A percentile compares a stretch with the other conserved stretches of the same genome.
Conservation (phyloP, 2,797 vertebrate species). For the Tapera naevia region DNA sequence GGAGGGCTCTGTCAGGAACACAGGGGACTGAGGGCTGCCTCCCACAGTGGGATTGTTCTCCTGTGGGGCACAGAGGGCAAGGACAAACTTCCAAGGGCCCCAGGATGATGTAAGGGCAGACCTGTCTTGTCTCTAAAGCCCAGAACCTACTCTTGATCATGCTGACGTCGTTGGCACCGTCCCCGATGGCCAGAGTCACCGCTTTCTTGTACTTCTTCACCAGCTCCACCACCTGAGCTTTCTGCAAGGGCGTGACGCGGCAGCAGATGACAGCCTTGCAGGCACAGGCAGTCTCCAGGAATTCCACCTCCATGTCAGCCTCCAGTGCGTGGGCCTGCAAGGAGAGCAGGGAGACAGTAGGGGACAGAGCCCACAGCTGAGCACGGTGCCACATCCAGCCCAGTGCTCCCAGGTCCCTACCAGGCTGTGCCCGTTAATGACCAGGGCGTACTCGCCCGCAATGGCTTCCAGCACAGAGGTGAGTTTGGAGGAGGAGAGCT, state of each 20-base stretch:
- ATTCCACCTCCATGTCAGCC: slow-evolving; percentile 92
- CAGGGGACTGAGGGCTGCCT: background rate
- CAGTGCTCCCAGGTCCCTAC: slow-evolving; percentile 64
- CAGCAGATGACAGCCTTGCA: slow-evolving; percentile 95
- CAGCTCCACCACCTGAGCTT: slow-evolving; percentile 94
- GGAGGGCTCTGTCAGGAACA: background rate
- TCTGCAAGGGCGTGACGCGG: slow-evolving; percentile 92
- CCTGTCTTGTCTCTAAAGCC: background rate
- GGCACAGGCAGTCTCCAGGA: slow-evolving; percentile 87
- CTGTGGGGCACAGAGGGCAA: background rate
- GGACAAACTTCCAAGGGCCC: background rate
- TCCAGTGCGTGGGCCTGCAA: slow-evolving; percentile 90
- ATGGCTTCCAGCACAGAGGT: slow-evolving; percentile 86
- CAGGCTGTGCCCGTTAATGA: slow-evolving; percentile 93
- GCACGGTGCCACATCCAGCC: background rate
- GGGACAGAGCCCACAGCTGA: fast-evolving
- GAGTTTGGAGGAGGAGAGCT: slow-evolving; percentile 60
- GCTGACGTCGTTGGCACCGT: slow-evolving; percentile 94
- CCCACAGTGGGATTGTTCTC: background rate
- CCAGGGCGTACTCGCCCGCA: slow-evolving; percentile 88
- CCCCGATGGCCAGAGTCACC: slow-evolving; percentile 92
- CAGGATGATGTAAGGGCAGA: background rate
- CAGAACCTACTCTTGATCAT: slow-evolving; percentile 94
- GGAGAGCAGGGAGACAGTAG: background rate
- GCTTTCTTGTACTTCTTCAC: slow-evolving; percentile 95